These are phyloP conservation scores for Montifringilla adamsi DNA, from an alignment of 2,113 vertebrate species.

Conservation along the genomic window DNA sequence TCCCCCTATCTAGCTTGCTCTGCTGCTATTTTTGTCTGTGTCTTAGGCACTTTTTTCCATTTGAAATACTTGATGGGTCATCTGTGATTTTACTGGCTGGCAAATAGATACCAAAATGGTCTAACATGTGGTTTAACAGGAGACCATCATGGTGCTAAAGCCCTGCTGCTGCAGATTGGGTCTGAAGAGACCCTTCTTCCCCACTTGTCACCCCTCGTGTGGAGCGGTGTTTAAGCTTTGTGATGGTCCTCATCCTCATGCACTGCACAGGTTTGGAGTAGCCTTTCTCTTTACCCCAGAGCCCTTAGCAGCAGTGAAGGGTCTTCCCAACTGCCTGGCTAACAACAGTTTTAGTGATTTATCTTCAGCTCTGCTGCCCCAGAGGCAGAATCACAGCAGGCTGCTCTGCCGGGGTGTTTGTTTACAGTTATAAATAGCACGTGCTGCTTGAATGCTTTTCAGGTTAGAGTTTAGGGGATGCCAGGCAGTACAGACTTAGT, in stretches of 20 bases:
- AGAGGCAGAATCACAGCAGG: neutral
- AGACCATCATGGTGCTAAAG: neutral
- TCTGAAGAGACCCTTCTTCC: neutral
- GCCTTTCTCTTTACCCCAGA: neutral
- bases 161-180: neutral
- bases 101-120: neutral
- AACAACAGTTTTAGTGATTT: neutral
- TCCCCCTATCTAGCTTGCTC: neutral
- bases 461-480: neutral
- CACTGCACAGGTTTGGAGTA: neutral
- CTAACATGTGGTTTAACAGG: neutral
- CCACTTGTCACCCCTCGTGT: neutral
- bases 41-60: neutral
- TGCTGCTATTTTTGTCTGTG: conserved; percentile 33
- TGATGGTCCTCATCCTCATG: rapidly evolving
- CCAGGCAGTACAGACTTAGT: neutral
- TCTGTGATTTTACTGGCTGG: neutral
- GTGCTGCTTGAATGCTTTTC: neutral
- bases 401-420: neutral
- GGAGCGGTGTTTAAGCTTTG: neutral
- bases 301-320: neutral
- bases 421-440: neutral
- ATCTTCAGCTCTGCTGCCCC: neutral
- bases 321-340: neutral
- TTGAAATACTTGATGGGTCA: neutral